Evolutionary conservation across 2,113 vertebrate species (phyloP).

Genomic region (Pleuronectes platessa): DNA sequence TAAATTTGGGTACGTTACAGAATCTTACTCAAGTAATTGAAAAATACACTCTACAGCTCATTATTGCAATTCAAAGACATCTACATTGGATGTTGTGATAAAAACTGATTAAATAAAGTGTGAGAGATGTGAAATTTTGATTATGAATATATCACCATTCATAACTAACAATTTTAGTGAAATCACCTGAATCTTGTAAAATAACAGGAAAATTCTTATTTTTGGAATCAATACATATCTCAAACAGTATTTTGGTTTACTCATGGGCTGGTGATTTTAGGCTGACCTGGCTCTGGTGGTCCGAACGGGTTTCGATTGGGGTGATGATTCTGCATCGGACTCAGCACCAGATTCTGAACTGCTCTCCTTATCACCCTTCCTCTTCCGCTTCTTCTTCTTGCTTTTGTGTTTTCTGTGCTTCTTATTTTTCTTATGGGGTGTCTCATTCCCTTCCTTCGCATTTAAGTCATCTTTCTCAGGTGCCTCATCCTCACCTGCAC

Average conservation of each 20-base stretch:
- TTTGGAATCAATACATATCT: neutral
- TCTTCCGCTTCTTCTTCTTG: slow-evolving; percentile 95
- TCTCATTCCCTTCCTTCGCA: slow-evolving; percentile 83
- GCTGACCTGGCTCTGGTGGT: slow-evolving; percentile 82
- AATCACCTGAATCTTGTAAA: neutral
- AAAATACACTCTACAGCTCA: neutral
- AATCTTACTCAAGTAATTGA: neutral
- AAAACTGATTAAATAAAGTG: neutral
- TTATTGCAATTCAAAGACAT: neutral
- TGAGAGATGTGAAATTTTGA: neutral
- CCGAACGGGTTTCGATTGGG: slow-evolving; percentile 55
- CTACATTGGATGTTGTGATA: neutral
- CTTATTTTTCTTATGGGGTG: slow-evolving; percentile 92
- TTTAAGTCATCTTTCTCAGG: slow-evolving; percentile 82
- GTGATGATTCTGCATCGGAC: slow-evolving; percentile 80
- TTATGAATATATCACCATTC: neutral
- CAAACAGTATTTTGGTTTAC: neutral
- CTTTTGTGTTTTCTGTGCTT: slow-evolving; percentile 99
- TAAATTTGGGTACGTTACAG: neutral
- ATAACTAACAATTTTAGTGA: neutral
- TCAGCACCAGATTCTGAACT: slow-evolving; percentile 86
- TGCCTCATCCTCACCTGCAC: slow-evolving; percentile 75
- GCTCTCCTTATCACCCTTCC: slow-evolving; percentile 91
- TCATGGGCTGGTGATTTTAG: neutral
- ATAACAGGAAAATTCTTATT: too few species aligned